Evolutionary conservation across 2,113 vertebrate species (phyloP).

Genomic region (Conger conger): DNA sequence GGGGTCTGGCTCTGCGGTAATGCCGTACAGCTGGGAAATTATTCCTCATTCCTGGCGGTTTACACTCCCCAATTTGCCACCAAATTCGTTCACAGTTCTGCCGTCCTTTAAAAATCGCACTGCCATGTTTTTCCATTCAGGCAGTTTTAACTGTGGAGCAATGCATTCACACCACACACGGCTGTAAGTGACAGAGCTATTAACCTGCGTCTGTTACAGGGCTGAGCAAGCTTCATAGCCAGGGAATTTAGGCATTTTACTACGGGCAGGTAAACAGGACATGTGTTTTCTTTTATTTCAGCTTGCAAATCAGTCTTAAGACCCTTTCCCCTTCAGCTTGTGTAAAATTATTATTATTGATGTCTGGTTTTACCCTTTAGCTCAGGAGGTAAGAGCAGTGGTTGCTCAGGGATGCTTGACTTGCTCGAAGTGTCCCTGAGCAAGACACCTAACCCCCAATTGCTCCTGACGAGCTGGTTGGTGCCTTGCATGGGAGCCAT

Average conservation of each 20-base stretch:
- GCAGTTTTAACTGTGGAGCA: neutral
- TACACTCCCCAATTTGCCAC: neutral
- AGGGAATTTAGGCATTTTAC: neutral
- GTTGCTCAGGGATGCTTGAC: no score
- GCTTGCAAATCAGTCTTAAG: neutral
- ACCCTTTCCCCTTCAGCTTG: no score
- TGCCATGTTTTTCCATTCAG: neutral
- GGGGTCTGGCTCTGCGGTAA: neutral
- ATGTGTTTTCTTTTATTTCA: neutral
- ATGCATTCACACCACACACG: neutral
- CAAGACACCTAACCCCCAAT: no score
- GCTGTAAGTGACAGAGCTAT: neutral
- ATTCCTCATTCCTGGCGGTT: neutral
- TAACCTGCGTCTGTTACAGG: neutral
- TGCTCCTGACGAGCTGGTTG: no score
- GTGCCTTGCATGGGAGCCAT: no score
- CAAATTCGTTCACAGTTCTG: neutral
- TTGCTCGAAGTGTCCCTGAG: no score
- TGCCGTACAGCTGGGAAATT: neutral
- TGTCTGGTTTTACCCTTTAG: no score
- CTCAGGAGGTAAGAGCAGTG: no score
- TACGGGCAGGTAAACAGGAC: neutral
- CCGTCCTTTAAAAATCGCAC: no score
- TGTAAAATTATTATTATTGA: no score
- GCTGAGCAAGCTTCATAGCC: neutral